Conservation (phyloP, 2,888 invertebrate species). For the Automeris io region DNA sequence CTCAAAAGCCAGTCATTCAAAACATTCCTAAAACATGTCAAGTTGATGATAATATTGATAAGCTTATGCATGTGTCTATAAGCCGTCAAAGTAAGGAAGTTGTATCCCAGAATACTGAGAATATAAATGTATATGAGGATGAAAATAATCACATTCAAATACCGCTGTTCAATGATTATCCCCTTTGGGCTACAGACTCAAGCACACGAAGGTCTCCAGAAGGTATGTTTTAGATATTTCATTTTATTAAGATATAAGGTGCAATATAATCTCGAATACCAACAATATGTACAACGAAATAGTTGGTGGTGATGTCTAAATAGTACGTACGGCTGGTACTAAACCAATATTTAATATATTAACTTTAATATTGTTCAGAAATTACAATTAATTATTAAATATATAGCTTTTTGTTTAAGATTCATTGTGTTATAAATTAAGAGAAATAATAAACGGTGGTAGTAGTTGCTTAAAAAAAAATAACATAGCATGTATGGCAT, state of each 20-base stretch:
- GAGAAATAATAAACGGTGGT: no score
- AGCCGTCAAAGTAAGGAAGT: not conserved
- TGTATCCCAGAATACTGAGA: not conserved
- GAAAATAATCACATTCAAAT: conserved; percentile 24
- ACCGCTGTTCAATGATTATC: conserved; percentile 46
- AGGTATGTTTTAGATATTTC: conserved; percentile 57
- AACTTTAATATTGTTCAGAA: no score
- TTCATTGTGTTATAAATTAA: no score
- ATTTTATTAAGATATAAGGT: not conserved
- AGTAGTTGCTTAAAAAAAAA: no score
- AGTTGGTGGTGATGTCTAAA: no score
- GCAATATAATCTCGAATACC: no score
- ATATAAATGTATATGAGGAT: conserved; percentile 34
- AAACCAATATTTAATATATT: no score
- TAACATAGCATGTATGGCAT: no score
- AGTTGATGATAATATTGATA: not conserved
- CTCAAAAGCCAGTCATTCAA: conserved; percentile 17
- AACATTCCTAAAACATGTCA: conserved; percentile 11
- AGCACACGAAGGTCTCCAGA: conserved; percentile 86
- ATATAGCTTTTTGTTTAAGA: no score
- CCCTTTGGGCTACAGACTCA: conserved; percentile 80
- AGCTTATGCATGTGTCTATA: conserved; percentile 3
- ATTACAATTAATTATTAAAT: no score
- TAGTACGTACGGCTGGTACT: no score
- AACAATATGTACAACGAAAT: no score